Percentiles rank a stretch among this genome's conserved stretches.
Evolutionary conservation across 2,888 invertebrate species (phyloP).

Genomic region (Lobophora halterata): DNA sequence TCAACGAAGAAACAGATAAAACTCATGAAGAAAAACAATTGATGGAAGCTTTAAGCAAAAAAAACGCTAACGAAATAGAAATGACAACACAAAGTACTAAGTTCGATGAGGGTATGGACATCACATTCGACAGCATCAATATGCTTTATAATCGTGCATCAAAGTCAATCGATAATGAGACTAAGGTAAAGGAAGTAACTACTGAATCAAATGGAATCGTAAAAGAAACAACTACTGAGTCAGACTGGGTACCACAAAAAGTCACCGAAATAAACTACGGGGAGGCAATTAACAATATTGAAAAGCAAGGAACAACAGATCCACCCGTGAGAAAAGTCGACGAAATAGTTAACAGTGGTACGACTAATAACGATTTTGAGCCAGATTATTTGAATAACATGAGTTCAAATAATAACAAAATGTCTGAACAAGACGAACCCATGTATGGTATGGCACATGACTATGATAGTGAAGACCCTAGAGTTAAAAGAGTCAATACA

Average conservation of each 20-base stretch:
- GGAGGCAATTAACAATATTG: conserved; percentile 51
- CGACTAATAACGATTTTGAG: conserved; percentile 62
- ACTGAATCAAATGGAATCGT: conserved; percentile 31
- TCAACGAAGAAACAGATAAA: conserved; percentile 34
- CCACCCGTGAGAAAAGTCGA: conserved; percentile 46
- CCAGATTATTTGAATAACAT: conserved; percentile 66
- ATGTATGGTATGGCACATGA: conserved; percentile 60
- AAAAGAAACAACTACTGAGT: conserved; percentile 43
- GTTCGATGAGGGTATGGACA: conserved; percentile 47
- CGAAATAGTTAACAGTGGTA: conserved; percentile 49
- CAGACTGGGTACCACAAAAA: conserved; percentile 65
- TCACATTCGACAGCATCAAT: conserved; percentile 63
- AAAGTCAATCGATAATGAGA: conserved; percentile 51
- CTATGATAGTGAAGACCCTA: conserved; percentile 61
- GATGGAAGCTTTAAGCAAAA: conserved; percentile 43
- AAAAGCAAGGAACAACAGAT: conserved; percentile 53
- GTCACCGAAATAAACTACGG: conserved; percentile 60
- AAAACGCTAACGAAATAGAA: conserved; percentile 30
- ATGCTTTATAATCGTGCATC: conserved; percentile 63
- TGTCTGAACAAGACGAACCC: conserved; percentile 51
- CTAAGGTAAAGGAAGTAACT: conserved; percentile 30
- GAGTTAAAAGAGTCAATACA: conserved; percentile 59
- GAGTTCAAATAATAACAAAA: conserved; percentile 46
- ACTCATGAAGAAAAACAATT: conserved; percentile 42
- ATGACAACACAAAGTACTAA: conserved; percentile 33